Evolutionary conservation across 30 jellyfish, hydroid and myxozoan genomes (phyloP), one percentile per base, ranked within the genome.

Genomic region (Turritopsis dohrnii): DNA sequence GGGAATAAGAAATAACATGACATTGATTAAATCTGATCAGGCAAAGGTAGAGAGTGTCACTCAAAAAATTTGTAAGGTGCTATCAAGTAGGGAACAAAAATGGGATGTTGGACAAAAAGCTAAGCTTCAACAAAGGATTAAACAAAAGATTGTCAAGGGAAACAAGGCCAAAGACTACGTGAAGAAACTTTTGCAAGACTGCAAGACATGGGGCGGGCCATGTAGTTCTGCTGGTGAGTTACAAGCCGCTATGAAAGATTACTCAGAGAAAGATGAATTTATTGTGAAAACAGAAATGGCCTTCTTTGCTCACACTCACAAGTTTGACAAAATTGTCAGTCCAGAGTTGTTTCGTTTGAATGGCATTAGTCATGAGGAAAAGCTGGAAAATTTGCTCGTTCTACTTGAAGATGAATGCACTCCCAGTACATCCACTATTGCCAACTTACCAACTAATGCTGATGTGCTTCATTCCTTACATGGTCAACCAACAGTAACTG

Each of bases 181-280:
- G n/a, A n/a, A 72, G 23, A 72, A 72, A 72, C 28, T 72, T 16
- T 28, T 72, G 17, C 18, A 72, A 72, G 23, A 72, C 23, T 72
- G 81, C 23, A 72, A 72, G 28, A 17, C 81, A 18, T 72, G 81
- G 81, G 81, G 81, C 16, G 81, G 81, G 16, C 81, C 81, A 18
- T 72, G 81, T 25, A 72, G 29, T 16, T 18, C 81, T 17, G 81
- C 23, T 18, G 81, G 23, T 23, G 81, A 72, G 81, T 23, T 72
- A 28, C 18, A 72, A 28, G 23, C 16, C 23, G 81, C 23, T 18
- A 16, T 72, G 81, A 18, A 72, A 72, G 81, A 23, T 23, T 28
- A 72, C 16, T 18, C 18, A 18, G 18, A 16, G 18, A 18, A 72
- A 72, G 31, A 18, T 18, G 23, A 72, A 72, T 16, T 60, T 60